A percentile compares a stretch with the other conserved stretches of the same genome.
These are phyloP conservation scores for Kryphioiulus occultus DNA, from an alignment of 2,888 invertebrate genomes.

Conservation along the genomic window DNA sequence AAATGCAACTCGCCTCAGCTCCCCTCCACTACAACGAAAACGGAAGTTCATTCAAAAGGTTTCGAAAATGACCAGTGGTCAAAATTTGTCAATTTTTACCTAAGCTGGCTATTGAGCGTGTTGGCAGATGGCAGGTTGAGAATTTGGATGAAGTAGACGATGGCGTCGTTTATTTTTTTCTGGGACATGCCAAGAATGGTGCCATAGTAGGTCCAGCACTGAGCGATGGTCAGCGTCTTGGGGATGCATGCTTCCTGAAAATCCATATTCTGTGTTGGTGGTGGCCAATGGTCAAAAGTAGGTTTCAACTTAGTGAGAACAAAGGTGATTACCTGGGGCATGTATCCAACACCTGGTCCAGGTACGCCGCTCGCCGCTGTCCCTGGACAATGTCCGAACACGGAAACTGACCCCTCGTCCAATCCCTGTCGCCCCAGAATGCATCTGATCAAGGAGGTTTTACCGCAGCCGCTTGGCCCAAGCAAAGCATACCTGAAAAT, in stretches of 20 bases:
- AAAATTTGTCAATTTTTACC: too few relatives aligned
- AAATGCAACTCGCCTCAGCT: too few relatives aligned
- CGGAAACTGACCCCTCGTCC: conserved; percentile 86
- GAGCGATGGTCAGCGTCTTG: background rate
- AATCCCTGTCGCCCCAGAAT: conserved; percentile 86
- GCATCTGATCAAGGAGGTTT: conserved; percentile 92
- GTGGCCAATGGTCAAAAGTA: too few relatives aligned
- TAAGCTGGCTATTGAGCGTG: background rate
- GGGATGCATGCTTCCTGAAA: background rate
- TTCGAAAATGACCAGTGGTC: too few relatives aligned
- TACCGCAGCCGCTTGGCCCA: conserved; percentile 96
- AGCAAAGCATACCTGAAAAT: conserved; percentile 92
- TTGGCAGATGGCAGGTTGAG: background rate
- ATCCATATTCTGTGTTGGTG: too few relatives aligned
- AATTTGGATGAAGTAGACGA: background rate
- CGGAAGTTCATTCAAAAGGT: too few relatives aligned
- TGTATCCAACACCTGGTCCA: conserved; percentile 94
- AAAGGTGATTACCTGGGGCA: conserved; percentile 78
- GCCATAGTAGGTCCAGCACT: background rate
- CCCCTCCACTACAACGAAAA: too few relatives aligned
- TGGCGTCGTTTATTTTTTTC: background rate
- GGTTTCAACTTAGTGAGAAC: too few relatives aligned
- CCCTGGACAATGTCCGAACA: conserved; percentile 85
- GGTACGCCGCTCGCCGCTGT: conserved; percentile 77
- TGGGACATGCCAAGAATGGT: background rate